phyloP scores from a whole-genome alignment of 2,797 vertebrate genomes.

The Setipinna tenuifilis region DNA sequence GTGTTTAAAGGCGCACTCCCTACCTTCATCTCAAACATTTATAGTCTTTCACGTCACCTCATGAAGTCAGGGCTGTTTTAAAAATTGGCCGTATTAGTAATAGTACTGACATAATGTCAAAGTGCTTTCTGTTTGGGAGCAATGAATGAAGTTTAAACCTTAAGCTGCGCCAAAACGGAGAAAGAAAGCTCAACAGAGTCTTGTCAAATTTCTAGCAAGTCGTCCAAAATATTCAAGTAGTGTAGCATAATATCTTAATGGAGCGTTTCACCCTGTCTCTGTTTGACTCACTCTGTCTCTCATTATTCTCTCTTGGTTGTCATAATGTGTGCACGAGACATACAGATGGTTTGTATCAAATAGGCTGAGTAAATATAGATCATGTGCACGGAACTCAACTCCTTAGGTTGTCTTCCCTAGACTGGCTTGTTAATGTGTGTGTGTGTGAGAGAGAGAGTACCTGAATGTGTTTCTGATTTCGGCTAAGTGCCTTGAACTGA shows the following conservation, averaged over 20 bases:
- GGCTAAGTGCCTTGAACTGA: background rate
- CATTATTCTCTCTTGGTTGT: too few relatives aligned
- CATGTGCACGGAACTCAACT: background rate
- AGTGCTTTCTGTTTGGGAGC: too few relatives aligned
- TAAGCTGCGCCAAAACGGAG: too few relatives aligned
- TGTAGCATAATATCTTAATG: background rate
- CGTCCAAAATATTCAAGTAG: background rate
- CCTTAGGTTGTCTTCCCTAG: background rate
- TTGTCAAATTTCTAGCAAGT: background rate
- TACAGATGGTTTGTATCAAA: slow-evolving; percentile 14
- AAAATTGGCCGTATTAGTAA: too few relatives aligned
- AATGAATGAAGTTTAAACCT: too few relatives aligned
- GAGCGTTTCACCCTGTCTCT: background rate
- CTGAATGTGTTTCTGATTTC: background rate
- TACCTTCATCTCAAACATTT: background rate
- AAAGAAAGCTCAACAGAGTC: too few relatives aligned
- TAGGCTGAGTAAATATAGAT: background rate
- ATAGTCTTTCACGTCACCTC: background rate
- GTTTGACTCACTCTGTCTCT: background rate
- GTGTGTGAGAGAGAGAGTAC: background rate
- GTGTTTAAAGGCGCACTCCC: background rate
- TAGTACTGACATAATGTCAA: too few relatives aligned
- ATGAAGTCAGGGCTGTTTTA: too few relatives aligned
- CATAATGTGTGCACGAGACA: background rate
- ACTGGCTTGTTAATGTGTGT: background rate